These are phyloP conservation scores for Eurosta solidaginis DNA, from an alignment of 1,140 invertebrate genomes.

Conservation along the genomic window DNA sequence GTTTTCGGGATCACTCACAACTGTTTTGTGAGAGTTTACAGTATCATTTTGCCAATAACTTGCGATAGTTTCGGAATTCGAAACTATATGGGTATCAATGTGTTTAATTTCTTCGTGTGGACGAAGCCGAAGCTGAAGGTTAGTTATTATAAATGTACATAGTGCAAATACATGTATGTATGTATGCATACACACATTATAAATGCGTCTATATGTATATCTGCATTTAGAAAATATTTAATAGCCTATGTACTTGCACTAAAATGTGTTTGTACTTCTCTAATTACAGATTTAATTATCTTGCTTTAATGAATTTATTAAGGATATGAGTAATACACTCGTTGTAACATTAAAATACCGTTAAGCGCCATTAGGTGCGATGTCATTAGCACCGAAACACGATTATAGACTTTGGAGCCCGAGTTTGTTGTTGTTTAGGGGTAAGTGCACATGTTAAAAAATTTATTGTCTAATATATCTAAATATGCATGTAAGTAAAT, in stretches of 20 bases:
- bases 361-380: conserved; percentile 14
- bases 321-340: not conserved
- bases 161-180: not conserved
- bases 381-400: conserved; percentile 4
- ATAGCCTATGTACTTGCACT: no score
- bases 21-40: no score
- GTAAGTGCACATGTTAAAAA: conserved; percentile 4
- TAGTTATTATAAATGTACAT: no score
- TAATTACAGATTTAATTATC: not conserved
- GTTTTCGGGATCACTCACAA: no score
- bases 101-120: no score
- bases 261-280: no score
- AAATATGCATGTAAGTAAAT: conserved; percentile 17
- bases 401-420: conserved; percentile 10
- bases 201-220: not conserved
- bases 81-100: no score
- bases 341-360: conserved; percentile 8
- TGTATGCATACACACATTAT: not conserved
- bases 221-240: no score
- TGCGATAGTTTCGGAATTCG: no score
- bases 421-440: not conserved
- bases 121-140: no score
- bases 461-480: conserved; percentile 15
- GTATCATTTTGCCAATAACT: no score
- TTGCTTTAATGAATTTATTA: conserved; percentile 19